Evolutionary conservation across 2,797 vertebrate species (phyloP).

Genomic region (Perodicticus potto): DNA sequence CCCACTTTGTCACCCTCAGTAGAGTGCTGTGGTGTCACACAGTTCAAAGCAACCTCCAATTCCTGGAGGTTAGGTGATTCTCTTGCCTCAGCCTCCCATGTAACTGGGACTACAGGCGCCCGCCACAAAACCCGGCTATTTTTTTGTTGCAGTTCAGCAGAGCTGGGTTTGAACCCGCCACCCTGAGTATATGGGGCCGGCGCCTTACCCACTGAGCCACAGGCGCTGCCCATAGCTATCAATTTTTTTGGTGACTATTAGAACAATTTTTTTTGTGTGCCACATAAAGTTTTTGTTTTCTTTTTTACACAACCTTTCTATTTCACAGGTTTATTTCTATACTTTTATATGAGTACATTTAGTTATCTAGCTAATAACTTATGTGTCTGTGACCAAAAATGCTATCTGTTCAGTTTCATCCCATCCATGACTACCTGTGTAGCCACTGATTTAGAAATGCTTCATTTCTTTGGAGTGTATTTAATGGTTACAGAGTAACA

Average conservation of each 20-base stretch:
- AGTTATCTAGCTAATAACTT: not conserved
- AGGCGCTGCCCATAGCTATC: not conserved
- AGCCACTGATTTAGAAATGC: not conserved
- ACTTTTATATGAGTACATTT: not conserved
- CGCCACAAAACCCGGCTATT: too few species aligned
- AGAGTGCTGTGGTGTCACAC: too few species aligned
- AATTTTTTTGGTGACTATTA: conserved; percentile 54
- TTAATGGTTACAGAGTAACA: not conserved
- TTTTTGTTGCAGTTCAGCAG: too few species aligned
- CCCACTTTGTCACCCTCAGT: too few species aligned
- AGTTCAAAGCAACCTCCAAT: too few species aligned
- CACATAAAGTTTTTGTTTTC: conserved; percentile 47
- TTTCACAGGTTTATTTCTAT: not conserved
- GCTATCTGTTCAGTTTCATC: not conserved
- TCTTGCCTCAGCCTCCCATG: too few species aligned
- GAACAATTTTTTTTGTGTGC: conserved; percentile 25
- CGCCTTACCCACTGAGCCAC: too few species aligned
- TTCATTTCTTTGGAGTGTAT: not conserved
- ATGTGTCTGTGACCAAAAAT: not conserved
- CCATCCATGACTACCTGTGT: not conserved
- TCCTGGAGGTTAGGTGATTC: too few species aligned
- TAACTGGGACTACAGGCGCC: too few species aligned
- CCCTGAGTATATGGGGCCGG: too few species aligned
- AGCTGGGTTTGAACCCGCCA: too few species aligned
- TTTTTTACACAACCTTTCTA: not conserved